Evolutionary conservation across 2,888 invertebrate genomes (phyloP), one percentile per base, ranked within the genome.

Genomic region (Harpalus rubripes): DNA sequence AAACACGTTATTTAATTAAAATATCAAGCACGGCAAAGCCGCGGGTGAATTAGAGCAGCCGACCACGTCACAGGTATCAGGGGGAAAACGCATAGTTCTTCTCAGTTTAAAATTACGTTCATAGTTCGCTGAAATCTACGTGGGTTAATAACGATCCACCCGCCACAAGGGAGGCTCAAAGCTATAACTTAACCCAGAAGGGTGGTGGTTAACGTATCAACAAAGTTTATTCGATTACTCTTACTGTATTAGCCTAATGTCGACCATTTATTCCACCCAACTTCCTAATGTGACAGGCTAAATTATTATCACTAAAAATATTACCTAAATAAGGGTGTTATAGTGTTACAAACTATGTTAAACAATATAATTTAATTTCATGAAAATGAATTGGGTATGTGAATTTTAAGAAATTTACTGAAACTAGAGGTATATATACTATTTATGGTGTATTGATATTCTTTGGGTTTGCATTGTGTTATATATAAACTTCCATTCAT

Each of bases 1-100:
- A 84, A 84, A 84, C 78, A 84, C 76, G 76, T 78, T 78, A 84
- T 84, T 84, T 84, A 84, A 84, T 84, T 84, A 84, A 84, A 84
- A 84, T 84, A 84, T 78, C 84, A 63, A 78, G 18, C 83, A 39
- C 15, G 44, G 61, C 39, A 59, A 18, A 76, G 12, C 44, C 44
- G 44, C 44, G 58, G 59, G 41, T 76, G 83, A 83, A 76, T 76
- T 83, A 83, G 41, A 61, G 63, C 58, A 16, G 7, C 32, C 32
- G 32, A 32, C 32, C 41, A 15, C 82, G 82, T 72, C 82, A 82
- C 74, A 83, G 83, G 76, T 76, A 63, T 41, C 41, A 41, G 41
- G 2, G 61, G 10, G 7, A 44, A 44, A 44, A 74, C 61, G 59
- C 74, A 76, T 83, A 83, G 61, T 83, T 83, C 76, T 83, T 72